Conservation (phyloP, 1,140 invertebrate genomes). For the Calephelis virginiensis region DNA sequence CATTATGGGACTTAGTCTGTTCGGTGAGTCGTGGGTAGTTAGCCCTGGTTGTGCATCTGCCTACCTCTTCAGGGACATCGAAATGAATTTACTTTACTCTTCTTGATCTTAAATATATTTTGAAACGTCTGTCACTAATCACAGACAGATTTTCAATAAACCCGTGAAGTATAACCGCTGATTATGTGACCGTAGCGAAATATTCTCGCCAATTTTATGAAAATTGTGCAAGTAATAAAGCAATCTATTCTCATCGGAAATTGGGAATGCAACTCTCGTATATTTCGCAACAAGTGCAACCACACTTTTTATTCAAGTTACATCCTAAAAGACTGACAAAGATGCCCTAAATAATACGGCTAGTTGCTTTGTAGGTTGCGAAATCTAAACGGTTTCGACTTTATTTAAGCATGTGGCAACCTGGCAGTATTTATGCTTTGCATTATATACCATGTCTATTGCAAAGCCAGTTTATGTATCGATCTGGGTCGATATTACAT, state of each 20-base stretch:
- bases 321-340: slow-evolving; percentile 40
- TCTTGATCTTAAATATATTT: background rate
- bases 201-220: slow-evolving; percentile 39
- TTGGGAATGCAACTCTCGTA: slow-evolving; percentile 46
- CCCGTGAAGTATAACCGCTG: slow-evolving; percentile 37
- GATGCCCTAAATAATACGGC: slow-evolving; percentile 31
- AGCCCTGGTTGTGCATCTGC: too few species aligned
- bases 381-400: slow-evolving; percentile 21
- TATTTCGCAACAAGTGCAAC: slow-evolving; percentile 47
- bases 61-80: too few species aligned
- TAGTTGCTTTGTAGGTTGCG: slow-evolving; percentile 22
- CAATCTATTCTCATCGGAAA: slow-evolving; percentile 33
- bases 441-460: slow-evolving; percentile 3
- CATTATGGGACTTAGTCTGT: too few species aligned
- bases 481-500: background rate
- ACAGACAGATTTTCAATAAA: slow-evolving; percentile 27
- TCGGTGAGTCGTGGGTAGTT: too few species aligned
- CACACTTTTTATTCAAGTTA: slow-evolving; percentile 49
- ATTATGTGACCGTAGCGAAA: slow-evolving; percentile 43
- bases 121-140: background rate
- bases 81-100: too few species aligned
- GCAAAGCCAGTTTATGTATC: background rate
- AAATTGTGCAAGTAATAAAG: slow-evolving; percentile 38
- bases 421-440: background rate
- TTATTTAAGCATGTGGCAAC: slow-evolving; percentile 20